Evolutionary conservation across 2,797 vertebrate genomes (phyloP), one percentile per base, ranked within the genome.

Genomic region (Sebastes minor): DNA sequence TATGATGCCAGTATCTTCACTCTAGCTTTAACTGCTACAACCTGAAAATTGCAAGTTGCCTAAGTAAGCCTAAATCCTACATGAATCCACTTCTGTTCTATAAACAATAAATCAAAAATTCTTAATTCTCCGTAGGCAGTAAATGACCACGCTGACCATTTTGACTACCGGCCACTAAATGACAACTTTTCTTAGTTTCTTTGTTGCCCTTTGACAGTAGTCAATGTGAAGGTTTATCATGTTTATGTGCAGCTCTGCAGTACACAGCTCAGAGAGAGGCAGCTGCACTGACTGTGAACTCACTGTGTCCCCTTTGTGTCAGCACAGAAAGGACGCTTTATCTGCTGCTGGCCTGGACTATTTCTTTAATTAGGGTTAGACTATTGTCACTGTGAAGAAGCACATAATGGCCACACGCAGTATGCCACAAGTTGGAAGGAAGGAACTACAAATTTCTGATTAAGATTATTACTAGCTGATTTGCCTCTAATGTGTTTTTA

Each of bases 271-370:
- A 74, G 81, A 66, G 55, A 56, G 74, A 70, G 23, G 70, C 91
- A 90, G 86, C 90, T 87, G 87, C 77, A 64, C 76, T 18, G 62
- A 71, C 82, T 62, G 73, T 85, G 83, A 84, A 86, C 86, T 88
- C 86, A 81, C 83, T 91, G 84, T 85, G 77, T 65, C 57, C 46
- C 68, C 90, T 83, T 88, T 93, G 90, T 92, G 80, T 84, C 84
- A 33, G 67, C 66, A 60, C 12, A 91, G 89, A 93, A 90, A 88
- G 83, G 75, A 86, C 65, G 72, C 90, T 90, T 89, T 90, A 84
- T 92, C 13, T 79, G 67, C 81, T 76, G 71, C 84, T 56, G 75
- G 76, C 76, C 56, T 16, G 53, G 82, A 88, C 85, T 25, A 55
- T 78, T 72, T 76, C 55, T 76, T 72, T 70, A 10, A 80, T 83